These are phyloP conservation scores for Neoaliturus tenellus DNA, from an alignment of 2,888 invertebrate species.

Conservation along the genomic window DNA sequence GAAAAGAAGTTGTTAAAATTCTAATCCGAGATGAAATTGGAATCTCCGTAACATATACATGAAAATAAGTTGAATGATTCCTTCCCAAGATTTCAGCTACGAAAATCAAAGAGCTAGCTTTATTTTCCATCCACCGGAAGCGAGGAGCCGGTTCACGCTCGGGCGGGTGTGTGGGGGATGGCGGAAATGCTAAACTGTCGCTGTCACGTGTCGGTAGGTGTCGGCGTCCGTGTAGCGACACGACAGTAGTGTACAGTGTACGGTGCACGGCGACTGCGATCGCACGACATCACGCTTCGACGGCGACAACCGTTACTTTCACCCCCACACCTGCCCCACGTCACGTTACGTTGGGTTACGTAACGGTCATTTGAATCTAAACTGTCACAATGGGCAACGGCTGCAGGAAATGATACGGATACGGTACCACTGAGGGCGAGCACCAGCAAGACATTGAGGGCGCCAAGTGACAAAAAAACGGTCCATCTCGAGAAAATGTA, in stretches of 20 bases:
- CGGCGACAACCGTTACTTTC: not conserved
- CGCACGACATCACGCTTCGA: not conserved
- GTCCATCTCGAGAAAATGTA: too few relatives aligned
- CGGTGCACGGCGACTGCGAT: not conserved
- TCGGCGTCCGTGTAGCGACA: not conserved
- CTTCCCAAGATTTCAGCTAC: too few relatives aligned
- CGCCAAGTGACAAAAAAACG: too few relatives aligned
- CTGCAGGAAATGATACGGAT: not conserved
- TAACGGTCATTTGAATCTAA: not conserved
- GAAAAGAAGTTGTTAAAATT: too few relatives aligned
- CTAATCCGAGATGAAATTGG: too few relatives aligned
- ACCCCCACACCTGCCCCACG: not conserved
- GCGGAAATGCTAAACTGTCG: not conserved
- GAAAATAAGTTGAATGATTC: too few relatives aligned
- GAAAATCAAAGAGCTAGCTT: too few relatives aligned
- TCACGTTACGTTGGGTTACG: not conserved
- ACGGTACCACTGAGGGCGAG: not conserved
- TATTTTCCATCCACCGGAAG: slow-evolving; percentile 12
- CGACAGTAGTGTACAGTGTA: not conserved
- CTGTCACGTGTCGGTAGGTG: too few relatives aligned
- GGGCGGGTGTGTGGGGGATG: not conserved
- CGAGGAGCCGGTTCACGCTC: not conserved
- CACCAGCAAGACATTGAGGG: too few relatives aligned
- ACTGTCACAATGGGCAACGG: not conserved
- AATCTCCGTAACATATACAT: too few relatives aligned